Base-by-base conservation (phyloP, 2,888 invertebrate species). In the Eugnorisma glareosa region DNA sequence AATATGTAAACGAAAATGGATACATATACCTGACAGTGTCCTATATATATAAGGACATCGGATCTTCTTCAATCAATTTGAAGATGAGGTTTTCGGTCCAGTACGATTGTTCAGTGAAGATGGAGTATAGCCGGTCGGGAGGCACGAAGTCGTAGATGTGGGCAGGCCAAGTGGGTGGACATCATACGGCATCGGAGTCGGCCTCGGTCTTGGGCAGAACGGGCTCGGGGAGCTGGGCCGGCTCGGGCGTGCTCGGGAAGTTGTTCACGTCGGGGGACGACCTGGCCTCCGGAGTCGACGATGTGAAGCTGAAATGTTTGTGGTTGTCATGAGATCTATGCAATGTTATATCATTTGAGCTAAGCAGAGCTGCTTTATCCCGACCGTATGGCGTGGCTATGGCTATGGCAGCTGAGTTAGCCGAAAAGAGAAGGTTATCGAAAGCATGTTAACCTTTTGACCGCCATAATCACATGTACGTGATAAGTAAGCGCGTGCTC, bases 141-240 rank as follows among this genome's bases (percentile, higher is more conserved):
- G 91, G 88, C 72, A 88, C 88, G 78, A 81, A 72, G 78, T 88
- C 88, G 76, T 79, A 67, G 59, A 57, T 37, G n/a, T 40, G 2
- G 13, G 84, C 13, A 2, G 31, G 37, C 76, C 85, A 24, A 37
- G 15, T 21, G 24, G 45, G 66, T 40, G 37, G 51, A 63, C 89
- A 94, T 95, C 95, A 95, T 92, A 90, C 91, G 54, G 92, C 83
- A 81, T 94, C 94, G 0, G 89, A 76, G 45, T 91, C 92, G 0
- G 92, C 86, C 57, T 93, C 94, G n/a, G 87, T 79, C 77, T 91
- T 91, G 24, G 93, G 90, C 5, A 88, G 83, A 63, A 86, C 88
- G 45, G 91, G 83, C 68, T 93, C 93, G 24, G 70, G 61, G 43
- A 71, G 70, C 61, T 45, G 81, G 51, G 88, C 77, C 7, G 89